Conservation (phyloP, 1,140 invertebrate species). For the Drosophila eugracilis region DNA sequence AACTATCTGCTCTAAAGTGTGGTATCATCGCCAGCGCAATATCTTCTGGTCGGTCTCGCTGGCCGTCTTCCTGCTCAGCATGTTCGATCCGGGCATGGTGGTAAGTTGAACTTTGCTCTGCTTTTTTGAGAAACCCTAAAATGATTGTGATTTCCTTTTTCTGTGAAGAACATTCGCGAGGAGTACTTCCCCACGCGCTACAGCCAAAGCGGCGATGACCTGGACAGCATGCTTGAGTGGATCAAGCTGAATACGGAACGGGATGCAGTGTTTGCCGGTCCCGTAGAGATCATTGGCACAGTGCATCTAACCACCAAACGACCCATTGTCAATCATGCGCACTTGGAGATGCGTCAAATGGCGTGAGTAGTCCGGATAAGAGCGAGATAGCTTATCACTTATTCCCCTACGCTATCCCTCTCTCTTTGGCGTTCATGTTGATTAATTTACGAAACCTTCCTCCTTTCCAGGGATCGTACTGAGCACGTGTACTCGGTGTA, state of each 20-base stretch:
- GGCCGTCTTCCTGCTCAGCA: slow-evolving; percentile 77
- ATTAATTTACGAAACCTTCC: background rate
- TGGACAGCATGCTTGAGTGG: slow-evolving; percentile 81
- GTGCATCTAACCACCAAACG: slow-evolving; percentile 78
- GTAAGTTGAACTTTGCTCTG: slow-evolving; percentile 21
- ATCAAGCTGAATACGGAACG: slow-evolving; percentile 81
- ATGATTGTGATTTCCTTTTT: background rate
- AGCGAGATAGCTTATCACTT: slow-evolving; percentile 2
- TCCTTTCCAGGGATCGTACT: slow-evolving; percentile 65
- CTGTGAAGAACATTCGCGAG: slow-evolving; percentile 72
- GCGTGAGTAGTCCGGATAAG: slow-evolving; percentile 59
- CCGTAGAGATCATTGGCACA: slow-evolving; percentile 80
- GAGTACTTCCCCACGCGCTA: slow-evolving; percentile 69
- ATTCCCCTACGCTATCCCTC: background rate
- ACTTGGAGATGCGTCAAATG: slow-evolving; percentile 81
- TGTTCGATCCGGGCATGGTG: slow-evolving; percentile 79
- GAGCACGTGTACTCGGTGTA: slow-evolving; percentile 82
- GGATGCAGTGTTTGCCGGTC: slow-evolving; percentile 82
- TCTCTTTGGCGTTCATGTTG: background rate
- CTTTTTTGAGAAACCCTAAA: too few species aligned
- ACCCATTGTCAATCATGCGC: slow-evolving; percentile 82
- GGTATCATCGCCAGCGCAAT: slow-evolving; percentile 76
- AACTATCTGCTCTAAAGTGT: slow-evolving; percentile 78
- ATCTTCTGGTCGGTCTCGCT: slow-evolving; percentile 83
- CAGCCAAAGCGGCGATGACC: slow-evolving; percentile 52